phyloP scores from a whole-genome alignment of 2,888 invertebrate genomes.

The Lasioglossum villosulum region DNA sequence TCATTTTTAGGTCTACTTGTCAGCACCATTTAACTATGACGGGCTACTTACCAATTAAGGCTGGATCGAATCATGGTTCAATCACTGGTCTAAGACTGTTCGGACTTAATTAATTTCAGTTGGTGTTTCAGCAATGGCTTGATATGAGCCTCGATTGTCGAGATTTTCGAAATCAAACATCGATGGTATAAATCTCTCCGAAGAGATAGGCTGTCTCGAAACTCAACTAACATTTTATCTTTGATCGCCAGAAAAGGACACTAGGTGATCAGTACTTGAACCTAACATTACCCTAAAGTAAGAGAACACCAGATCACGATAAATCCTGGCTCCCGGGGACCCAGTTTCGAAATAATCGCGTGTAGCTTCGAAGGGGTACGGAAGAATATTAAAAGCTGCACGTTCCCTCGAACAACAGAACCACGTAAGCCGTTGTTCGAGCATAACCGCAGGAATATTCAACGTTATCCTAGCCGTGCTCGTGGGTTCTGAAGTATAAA shows the following conservation, averaged over 20 bases:
- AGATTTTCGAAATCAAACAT: too few relatives aligned
- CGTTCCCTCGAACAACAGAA: not conserved
- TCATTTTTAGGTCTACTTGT: not conserved
- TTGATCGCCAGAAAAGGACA: not conserved
- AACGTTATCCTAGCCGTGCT: conserved; percentile 20
- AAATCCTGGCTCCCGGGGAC: not conserved
- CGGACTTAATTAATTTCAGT: too few relatives aligned
- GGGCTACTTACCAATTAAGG: not conserved
- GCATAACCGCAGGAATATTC: conserved; percentile 25
- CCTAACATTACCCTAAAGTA: not conserved
- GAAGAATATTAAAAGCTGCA: conserved; percentile 7
- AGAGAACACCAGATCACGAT: not conserved
- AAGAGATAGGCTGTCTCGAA: too few relatives aligned
- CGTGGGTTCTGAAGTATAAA: conserved; percentile 10
- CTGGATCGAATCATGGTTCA: not conserved
- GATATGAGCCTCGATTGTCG: not conserved
- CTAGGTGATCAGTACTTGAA: not conserved
- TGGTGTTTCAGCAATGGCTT: not conserved
- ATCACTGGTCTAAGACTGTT: too few relatives aligned
- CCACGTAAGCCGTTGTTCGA: not conserved
- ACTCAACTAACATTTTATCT: not conserved
- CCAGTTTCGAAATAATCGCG: not conserved
- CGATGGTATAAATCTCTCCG: too few relatives aligned
- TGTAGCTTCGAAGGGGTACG: not conserved
- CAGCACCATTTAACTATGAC: not conserved